Evolutionary conservation across 2,888 invertebrate species (phyloP).

Genomic region (Mactromeris polynyma): DNA sequence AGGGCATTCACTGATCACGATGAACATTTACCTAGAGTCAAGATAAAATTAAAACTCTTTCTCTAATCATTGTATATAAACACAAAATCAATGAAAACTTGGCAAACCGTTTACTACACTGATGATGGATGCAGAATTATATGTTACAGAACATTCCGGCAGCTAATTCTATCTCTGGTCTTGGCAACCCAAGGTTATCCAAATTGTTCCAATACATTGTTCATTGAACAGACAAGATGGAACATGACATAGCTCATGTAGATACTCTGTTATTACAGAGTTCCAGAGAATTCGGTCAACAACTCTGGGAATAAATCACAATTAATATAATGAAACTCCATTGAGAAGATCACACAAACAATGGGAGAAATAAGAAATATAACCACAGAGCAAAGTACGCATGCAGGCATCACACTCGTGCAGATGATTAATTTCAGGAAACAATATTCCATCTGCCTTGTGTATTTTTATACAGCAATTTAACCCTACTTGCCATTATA

Average conservation of each 20-base stretch:
- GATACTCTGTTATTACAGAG: neutral
- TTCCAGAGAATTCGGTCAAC: constrained; percentile 7
- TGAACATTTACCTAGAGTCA: neutral
- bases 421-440: too few relatives aligned
- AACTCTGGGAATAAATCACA: neutral
- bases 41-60: neutral
- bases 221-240: constrained; percentile 9
- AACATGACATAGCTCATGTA: constrained; percentile 11
- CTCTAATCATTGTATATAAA: neutral
- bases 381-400: too few relatives aligned
- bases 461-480: too few relatives aligned
- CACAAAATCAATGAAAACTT: neutral
- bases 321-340: neutral
- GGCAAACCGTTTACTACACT: neutral
- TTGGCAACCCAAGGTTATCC: neutral
- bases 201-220: constrained; percentile 13
- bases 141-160: neutral
- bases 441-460: too few relatives aligned
- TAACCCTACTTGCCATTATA: too few relatives aligned
- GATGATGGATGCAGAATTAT: neutral
- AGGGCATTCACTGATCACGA: neutral
- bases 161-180: constrained; percentile 4
- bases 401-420: too few relatives aligned
- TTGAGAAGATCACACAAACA: neutral
- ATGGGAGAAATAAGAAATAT: too few relatives aligned